A percentile compares a stretch with the other conserved stretches of the same genome.
These are phyloP conservation scores for Lasioglossum vierecki DNA, from an alignment of 2,888 invertebrate genomes.

Conservation along the genomic window DNA sequence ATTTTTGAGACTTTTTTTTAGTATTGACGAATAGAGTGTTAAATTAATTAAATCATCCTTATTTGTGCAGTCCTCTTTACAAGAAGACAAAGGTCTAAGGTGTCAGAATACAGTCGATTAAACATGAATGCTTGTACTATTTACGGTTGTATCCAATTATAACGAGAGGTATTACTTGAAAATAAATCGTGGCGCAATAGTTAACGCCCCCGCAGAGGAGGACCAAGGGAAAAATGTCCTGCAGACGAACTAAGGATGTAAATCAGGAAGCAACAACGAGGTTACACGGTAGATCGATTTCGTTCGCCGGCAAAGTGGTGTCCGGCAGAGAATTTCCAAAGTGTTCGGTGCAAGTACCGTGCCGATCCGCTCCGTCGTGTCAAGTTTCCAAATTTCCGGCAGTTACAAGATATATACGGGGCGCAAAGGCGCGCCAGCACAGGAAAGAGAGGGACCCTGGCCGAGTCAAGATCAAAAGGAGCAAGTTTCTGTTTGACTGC, in stretches of 20 bases:
- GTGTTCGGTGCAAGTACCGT: slow-evolving; percentile 64
- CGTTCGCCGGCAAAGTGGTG: slow-evolving; percentile 56
- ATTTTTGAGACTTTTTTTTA: no score
- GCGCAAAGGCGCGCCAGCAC: slow-evolving; percentile 26
- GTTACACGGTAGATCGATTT: slow-evolving; percentile 63
- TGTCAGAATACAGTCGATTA: no score
- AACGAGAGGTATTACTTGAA: no score
- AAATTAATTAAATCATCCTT: no score
- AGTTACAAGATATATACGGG: slow-evolving; percentile 63
- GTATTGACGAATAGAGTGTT: no score
- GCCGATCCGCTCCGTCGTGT: slow-evolving; percentile 64
- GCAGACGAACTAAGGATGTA: background rate
- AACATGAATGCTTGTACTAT: no score
- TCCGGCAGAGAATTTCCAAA: slow-evolving; percentile 64
- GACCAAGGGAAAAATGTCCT: background rate
- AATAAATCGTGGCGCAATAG: background rate
- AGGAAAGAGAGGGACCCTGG: slow-evolving; percentile 41
- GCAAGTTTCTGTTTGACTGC: slow-evolving; percentile 73
- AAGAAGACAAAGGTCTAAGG: no score
- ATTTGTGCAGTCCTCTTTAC: no score
- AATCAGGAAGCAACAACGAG: slow-evolving; percentile 42
- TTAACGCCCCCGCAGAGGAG: background rate
- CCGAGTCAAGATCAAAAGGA: slow-evolving; percentile 63
- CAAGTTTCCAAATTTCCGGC: slow-evolving; percentile 81
- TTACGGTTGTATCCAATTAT: no score